Evolutionary conservation across 1,140 invertebrate genomes (phyloP), one percentile per base, ranked within the genome.

Genomic region (Macrocentrus cingulum): DNA sequence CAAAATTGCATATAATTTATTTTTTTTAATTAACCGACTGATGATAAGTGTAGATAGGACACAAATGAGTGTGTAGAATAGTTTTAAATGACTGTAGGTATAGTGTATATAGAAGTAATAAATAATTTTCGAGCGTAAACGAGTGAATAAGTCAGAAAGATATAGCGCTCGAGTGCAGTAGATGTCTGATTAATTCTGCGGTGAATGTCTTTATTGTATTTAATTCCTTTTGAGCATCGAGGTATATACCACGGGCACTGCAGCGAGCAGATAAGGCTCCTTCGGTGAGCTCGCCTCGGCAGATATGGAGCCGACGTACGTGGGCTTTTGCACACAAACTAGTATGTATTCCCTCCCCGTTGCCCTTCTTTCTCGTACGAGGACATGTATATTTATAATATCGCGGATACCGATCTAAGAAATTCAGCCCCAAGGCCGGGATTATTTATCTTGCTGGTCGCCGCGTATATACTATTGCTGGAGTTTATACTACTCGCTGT

Each of bases 191-290:
- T 75, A 76, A 79, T 76, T 77, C 76, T 16, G 63, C 67, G 72
- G 70, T 68, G 72, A 72, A 79, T 72, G 72, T 77, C 76, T 77
- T 74, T 76, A 79, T 77, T 74, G 71, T 72, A 74, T 71, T 71
- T 72, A 76, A 70, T 70, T 66, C 61, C 29, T 29, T 29, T 60
- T 42, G 50, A 49, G 34, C 19, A 34, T 39, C 23, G 48, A 39
- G 39, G 54, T 56, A 45, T 51, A 13, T 37, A 52, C 48, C 5
- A 23, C 15, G 48, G 7, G 18, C 34, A 29, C 29, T 54, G 22
- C 51, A 39, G 42, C 18, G 23, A 48, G 42, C 18, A 51, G 61
- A 66, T 65, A 64, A 68, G 32, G 52, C 46, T 51, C 48, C 22
- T 25, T 52, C 56, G 54, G 59, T 20, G 32, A 37, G 32, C 49